These are phyloP conservation scores for Sebastiscus tertius DNA, from an alignment of 2,797 vertebrate genomes.

Conservation along the genomic window DNA sequence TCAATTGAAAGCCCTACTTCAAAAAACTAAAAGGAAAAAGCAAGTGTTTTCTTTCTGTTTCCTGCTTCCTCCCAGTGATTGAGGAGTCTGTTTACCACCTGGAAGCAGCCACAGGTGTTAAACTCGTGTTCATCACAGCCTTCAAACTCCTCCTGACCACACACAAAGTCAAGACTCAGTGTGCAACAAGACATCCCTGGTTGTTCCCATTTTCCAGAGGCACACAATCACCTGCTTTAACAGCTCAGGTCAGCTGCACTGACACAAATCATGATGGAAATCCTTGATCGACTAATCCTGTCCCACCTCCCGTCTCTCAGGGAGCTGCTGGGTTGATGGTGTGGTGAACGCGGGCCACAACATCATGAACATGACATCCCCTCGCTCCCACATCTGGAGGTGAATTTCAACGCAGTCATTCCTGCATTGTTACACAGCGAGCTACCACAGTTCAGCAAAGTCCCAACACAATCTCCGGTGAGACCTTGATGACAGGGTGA, in stretches of 20 bases:
- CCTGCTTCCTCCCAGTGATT: not conserved
- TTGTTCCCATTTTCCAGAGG: conserved; percentile 16
- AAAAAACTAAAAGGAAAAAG: no score
- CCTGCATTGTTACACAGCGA: conserved; percentile 2
- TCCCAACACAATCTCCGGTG: conserved; percentile 11
- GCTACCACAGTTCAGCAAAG: not conserved
- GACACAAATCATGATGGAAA: conserved; percentile 40
- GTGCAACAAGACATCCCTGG: not conserved
- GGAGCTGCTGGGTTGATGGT: not conserved
- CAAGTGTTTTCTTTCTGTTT: no score
- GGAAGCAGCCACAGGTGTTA: conserved; percentile 10
- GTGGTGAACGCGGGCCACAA: not conserved
- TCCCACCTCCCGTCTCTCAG: not conserved
- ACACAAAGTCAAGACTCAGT: not conserved
- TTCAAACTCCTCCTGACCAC: not conserved
- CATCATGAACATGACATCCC: not conserved
- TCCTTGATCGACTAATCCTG: conserved; percentile 9
- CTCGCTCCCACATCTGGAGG: not conserved
- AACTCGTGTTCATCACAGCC: conserved; percentile 10
- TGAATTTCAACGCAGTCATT: conserved; percentile 8
- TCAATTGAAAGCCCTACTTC: no score
- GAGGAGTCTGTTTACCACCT: not conserved
- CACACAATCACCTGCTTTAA: conserved; percentile 3
- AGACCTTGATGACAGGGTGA: conserved; percentile 34
- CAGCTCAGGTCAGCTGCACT: conserved; percentile 25